Percentiles rank a stretch among this genome's conserved stretches.
phyloP scores from a whole-genome alignment of 2,113 vertebrate species.

The Geothlypis trichas region DNA sequence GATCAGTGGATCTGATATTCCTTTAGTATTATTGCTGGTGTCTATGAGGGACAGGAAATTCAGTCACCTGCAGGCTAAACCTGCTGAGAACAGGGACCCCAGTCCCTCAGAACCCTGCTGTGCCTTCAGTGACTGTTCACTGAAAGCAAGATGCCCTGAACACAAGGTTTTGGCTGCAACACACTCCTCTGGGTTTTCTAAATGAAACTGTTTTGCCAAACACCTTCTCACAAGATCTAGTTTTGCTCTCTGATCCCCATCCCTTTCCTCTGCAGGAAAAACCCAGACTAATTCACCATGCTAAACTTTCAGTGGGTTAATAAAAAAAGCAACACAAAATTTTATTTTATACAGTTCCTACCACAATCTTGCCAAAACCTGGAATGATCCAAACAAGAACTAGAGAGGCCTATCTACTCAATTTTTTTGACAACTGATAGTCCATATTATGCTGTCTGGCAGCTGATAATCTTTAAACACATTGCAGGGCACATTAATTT shows the following conservation, averaged over 20 bases:
- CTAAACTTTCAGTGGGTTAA: neutral
- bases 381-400: neutral
- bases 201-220: neutral
- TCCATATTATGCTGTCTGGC: neutral
- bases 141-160: neutral
- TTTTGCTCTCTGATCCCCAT: neutral
- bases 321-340: neutral
- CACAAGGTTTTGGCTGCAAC: neutral
- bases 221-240: neutral
- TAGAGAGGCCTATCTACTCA: neutral
- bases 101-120: neutral
- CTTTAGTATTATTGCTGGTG: neutral
- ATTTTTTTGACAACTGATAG: neutral
- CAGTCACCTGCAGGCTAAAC: neutral
- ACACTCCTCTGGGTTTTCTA: neutral
- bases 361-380: neutral
- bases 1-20: neutral
- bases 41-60: neutral
- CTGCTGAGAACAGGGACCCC: neutral
- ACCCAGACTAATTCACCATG: neutral
- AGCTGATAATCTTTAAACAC: neutral
- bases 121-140: neutral
- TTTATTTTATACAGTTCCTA: neutral
- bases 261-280: neutral
- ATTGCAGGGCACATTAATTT: neutral